Conservation (phyloP, 2,888 invertebrate genomes). For the Drosophila putrida region DNA sequence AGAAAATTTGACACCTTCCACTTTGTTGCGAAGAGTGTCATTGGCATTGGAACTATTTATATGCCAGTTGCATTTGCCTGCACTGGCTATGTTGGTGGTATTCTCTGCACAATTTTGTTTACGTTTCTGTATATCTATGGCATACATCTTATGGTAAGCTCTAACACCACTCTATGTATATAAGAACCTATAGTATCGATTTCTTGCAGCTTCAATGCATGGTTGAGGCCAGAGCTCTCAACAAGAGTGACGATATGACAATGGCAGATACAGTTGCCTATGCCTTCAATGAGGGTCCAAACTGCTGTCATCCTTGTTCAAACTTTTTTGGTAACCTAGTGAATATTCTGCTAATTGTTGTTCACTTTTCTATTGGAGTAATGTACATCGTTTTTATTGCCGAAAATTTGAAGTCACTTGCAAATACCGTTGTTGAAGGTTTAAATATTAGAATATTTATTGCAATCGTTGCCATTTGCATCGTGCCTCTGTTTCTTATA, state of each 20-base stretch:
- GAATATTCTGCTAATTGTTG: slow-evolving; percentile 9
- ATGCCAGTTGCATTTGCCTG: slow-evolving; percentile 4
- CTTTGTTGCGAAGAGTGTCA: slow-evolving; percentile 2
- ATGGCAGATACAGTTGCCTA: slow-evolving; percentile 3
- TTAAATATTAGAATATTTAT: not conserved
- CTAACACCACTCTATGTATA: not conserved
- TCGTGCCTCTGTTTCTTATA: slow-evolving; percentile 13
- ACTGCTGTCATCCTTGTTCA: not conserved
- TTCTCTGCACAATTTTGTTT: not conserved
- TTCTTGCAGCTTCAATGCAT: slow-evolving; percentile 9
- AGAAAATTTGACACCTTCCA: slow-evolving; percentile 4
- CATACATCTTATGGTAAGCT: slow-evolving; percentile 15
- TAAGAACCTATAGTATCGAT: not conserved
- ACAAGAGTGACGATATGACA: not conserved
- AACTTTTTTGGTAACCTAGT: not conserved
- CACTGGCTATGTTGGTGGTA: not conserved
- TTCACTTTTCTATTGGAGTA: slow-evolving; percentile 2
- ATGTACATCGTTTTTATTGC: slow-evolving; percentile 6
- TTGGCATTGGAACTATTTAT: slow-evolving; percentile 7
- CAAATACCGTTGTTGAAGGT: not conserved
- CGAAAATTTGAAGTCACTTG: slow-evolving; percentile 5
- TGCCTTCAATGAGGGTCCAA: not conserved
- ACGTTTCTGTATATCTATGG: slow-evolving; percentile 11
- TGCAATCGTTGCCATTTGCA: not conserved
- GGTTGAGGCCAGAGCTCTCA: not conserved